Base-by-base conservation (phyloP, 2,113 vertebrate genomes). In the Callipepla squamata region DNA sequence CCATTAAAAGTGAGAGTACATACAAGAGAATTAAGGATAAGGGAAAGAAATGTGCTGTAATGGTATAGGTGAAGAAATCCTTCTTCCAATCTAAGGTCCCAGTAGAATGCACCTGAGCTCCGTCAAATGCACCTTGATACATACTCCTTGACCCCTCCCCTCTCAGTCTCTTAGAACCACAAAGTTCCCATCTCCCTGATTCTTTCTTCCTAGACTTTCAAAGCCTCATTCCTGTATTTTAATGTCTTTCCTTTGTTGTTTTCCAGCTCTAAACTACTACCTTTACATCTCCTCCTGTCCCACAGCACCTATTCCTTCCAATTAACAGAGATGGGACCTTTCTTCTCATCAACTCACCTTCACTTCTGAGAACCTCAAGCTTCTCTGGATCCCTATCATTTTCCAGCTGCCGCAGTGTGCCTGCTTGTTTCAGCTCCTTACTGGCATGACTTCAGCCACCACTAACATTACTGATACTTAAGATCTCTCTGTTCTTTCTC, bases 1-100 rank as follows among this genome's bases (percentile, higher is more conserved):
- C 1, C 4, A 32, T 23, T 42, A 15, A n/a, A 48, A 83, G 13
- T 34, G 7, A 69, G 7, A 3, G 11, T 0, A 0, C 0, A 2
- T 30, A 8, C 7, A 58, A 66, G 7, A 13, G 6, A 84, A 30
- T 4, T 48, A 69, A 38, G 19, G 12, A 65, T 59, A 72, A 61
- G 16, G 16, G 22, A 76, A 45, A n/a, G n/a, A 53, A 53, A 51
- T 5, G 5, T 66, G 30, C 20, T 69, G 13, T 63, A n/a, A 75
- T 6, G 36, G 17, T 45, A 63, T 51, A 1, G 9, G 5, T 55
- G 55, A 68, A 62, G 45, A 73, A 19, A 55, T 15, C 13, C n/a
- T 12, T 2, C 63, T 8, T 68, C 22, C 30, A 74, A 79, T 57
- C 2, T 20, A n/a, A 66, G 11, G 19, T 77, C 38, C 13, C 23